Evolutionary conservation across 2,888 invertebrate species (phyloP), one percentile per base, ranked within the genome.

Genomic region (Tenthredo scrophulariae): DNA sequence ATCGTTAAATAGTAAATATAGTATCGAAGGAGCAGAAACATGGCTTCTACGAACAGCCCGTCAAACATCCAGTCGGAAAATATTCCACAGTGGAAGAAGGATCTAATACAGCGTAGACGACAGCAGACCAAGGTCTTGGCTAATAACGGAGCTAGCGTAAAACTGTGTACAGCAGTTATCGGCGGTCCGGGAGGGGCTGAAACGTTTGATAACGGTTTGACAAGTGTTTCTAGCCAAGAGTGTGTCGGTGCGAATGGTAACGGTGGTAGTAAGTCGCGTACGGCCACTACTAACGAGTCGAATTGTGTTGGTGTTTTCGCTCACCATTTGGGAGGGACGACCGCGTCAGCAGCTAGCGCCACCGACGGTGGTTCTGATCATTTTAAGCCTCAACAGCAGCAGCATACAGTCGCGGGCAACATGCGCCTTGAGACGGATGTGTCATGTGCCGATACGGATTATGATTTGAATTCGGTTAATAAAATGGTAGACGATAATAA

Each of bases 51-150:
- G 87, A 85, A 87, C 86, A 88, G 87, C 87, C 88, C 87, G 86
- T 85, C 89, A 84, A 85, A 86, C 37, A 88, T 85, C 40, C 86
- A 82, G 84, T 65, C 86, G 94, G 88, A 87, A 86, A 89, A 88
- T 87, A 92, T 97, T 92, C 97, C 97, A 87, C 97, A 97, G 93
- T 97, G 97, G 97, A 97, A 97, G 94, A 96, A 96, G 91, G 97
- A 97, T 94, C 95, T 97, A 93, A 96, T 97, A 93, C 96, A 96
- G 93, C 95, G 97, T 79, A 95, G 97, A 86, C 95, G 95, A 87
- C 95, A 95, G 88, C 94, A 94, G 89, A 93, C 91, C 88, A 93
- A 93, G 88, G 92, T 91, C 58, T 89, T 89, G 85, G 87, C 91
- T 87, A 90, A 88, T 87, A 90, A 90, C 88, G 89, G 90, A 85